Evolutionary conservation across 2,888 invertebrate genomes (phyloP).

Genomic region (Pecten maximus): DNA sequence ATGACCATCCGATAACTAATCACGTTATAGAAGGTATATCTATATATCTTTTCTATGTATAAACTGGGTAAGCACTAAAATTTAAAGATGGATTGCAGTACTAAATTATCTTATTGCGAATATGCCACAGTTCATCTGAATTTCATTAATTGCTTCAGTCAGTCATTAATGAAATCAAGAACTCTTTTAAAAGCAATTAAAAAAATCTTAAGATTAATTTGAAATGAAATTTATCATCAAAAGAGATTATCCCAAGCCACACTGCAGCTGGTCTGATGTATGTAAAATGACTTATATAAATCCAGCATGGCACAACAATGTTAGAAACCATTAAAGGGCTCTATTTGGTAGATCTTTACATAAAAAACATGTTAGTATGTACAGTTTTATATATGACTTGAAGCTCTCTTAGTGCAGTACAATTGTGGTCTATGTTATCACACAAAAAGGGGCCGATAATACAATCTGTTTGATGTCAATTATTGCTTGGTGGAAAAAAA

Average conservation of each 20-base stretch:
- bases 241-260: background rate
- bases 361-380: constrained; percentile 1
- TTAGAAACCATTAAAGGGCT: background rate
- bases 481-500: background rate
- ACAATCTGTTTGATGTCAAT: background rate
- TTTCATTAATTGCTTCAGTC: background rate
- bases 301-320: background rate
- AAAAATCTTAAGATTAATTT: background rate
- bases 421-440: background rate
- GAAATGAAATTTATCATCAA: background rate
- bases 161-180: background rate
- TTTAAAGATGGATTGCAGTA: too few species aligned
- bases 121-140: background rate
- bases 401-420: background rate
- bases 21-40: too few species aligned
- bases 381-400: background rate
- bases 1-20: too few species aligned
- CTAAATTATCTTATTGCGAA: background rate
- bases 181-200: background rate
- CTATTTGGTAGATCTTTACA: background rate
- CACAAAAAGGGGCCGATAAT: background rate
- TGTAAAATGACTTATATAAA: background rate
- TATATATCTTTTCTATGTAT: too few species aligned
- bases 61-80: too few species aligned
- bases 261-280: background rate